Base-by-base conservation (phyloP, 2,113 vertebrate genomes). In the Oryzias melastigma region DNA sequence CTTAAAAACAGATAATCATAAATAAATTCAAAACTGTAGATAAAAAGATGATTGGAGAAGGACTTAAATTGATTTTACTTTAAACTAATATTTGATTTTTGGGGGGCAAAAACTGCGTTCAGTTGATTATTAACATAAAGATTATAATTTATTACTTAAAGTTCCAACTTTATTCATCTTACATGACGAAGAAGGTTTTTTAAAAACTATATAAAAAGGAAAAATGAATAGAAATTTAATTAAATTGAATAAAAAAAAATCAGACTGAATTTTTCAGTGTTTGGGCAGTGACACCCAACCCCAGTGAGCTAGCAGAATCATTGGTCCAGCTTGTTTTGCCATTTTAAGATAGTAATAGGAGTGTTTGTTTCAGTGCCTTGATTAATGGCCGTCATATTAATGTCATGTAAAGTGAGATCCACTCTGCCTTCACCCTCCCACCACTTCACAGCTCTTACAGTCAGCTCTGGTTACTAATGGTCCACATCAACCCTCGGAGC, bases 391-490 rank as follows among this genome's bases (percentile, higher is more conserved):
- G 65, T 44, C 60, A 48, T 77, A 73, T 71, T 81, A 75, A 65
- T 77, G 68, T 71, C 73, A 75, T 22, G 22, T 48, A 51, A 49
- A 57, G 50, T 53, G 82, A 85, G 77, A 83, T 50, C 25, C 71
- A 62, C 14, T 65, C 40, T 48, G 65, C 58, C 51, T 82, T 59
- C 64, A 62, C 62, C 54, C 63, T 57, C 45, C 45, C 29, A 47
- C 71, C 63, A 68, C 63, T 73, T 71, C 35, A 61, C 52, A 78
- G 81, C 75, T 68, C 75, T 80, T 70, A 65, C 18, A 68, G 63
- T 55, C 77, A 60, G 59, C 85, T 89, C 77, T 53, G 68, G 73
- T 89, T 89, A 81, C 84, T 85, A 86, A 89, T 81, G 75, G 74
- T 58, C 52, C 50, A 70, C 62, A 69, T 80, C 82, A 68, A 72